Evolutionary conservation across 2,888 invertebrate species (phyloP).

Genomic region (Brassicogethes aeneus): DNA sequence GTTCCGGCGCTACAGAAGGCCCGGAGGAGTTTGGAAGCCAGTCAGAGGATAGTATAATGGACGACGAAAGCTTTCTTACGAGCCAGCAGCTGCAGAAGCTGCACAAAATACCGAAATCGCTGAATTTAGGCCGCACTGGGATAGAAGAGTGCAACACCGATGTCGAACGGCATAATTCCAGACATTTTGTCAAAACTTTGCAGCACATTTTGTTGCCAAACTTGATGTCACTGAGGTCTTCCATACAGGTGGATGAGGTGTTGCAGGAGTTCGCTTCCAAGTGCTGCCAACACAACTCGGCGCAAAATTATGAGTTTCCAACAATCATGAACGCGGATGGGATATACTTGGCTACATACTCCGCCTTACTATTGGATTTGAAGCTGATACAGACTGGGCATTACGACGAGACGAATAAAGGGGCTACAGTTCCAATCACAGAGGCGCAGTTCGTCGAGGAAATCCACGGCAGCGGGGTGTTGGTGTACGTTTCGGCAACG

Average conservation of each 20-base stretch:
- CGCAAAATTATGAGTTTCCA: slow-evolving; percentile 52
- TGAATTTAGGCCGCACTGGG: slow-evolving; percentile 41
- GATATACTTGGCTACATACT: slow-evolving; percentile 84
- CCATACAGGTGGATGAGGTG: slow-evolving; percentile 83
- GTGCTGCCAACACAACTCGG: slow-evolving; percentile 76
- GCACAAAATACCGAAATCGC: slow-evolving; percentile 49
- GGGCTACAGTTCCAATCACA: slow-evolving; percentile 50
- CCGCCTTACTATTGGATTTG: slow-evolving; percentile 72
- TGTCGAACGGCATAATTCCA: slow-evolving; percentile 77
- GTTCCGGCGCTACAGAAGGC: slow-evolving; percentile 57
- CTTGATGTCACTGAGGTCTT: slow-evolving; percentile 64
- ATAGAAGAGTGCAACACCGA: slow-evolving; percentile 65
- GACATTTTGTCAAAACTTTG: slow-evolving; percentile 71
- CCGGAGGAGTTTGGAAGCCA: slow-evolving; percentile 55
- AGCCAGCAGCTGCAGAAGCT: slow-evolving; percentile 42
- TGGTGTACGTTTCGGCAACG: slow-evolving; percentile 86
- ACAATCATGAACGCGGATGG: slow-evolving; percentile 92
- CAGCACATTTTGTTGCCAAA: slow-evolving; percentile 68
- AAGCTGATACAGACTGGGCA: slow-evolving; percentile 69
- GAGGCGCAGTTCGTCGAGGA: slow-evolving; percentile 89
- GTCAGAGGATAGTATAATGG: slow-evolving; percentile 63
- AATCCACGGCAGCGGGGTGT: slow-evolving; percentile 84
- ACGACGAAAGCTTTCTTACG: slow-evolving; percentile 61
- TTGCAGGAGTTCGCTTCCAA: slow-evolving; percentile 87
- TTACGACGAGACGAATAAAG: slow-evolving; percentile 49